A percentile compares a stretch with the other conserved stretches of the same genome.
phyloP scores from a whole-genome alignment of 2,113 vertebrate genomes.

The Octodon degus region DNA sequence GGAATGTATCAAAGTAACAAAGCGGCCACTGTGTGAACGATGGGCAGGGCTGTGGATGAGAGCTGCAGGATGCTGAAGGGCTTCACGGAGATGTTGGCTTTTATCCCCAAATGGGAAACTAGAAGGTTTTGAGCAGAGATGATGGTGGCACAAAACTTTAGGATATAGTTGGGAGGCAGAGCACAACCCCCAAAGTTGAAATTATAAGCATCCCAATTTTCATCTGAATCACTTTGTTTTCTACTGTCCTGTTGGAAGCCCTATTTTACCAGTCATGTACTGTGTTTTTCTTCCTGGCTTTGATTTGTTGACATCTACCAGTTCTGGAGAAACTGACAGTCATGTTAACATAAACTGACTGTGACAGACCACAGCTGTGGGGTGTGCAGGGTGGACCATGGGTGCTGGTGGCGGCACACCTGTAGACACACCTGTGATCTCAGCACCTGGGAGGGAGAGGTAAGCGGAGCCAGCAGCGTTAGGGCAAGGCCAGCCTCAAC shows the following conservation, averaged over 20 bases:
- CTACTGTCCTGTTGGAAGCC: background rate
- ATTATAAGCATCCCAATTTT: slow-evolving; percentile 6
- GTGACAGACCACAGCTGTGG: no score
- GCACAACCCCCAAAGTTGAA: background rate
- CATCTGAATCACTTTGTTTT: slow-evolving; percentile 22
- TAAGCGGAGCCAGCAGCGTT: background rate
- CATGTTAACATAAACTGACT: background rate
- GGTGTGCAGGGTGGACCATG: background rate
- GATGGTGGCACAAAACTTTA: background rate
- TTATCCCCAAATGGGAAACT: background rate
- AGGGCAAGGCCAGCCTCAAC: background rate
- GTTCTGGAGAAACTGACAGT: background rate
- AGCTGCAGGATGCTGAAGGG: background rate
- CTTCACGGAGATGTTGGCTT: background rate
- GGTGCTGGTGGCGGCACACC: background rate
- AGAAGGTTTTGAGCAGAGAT: background rate
- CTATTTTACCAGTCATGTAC: background rate
- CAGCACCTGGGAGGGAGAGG: background rate
- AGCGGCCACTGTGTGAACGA: background rate
- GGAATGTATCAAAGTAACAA: background rate
- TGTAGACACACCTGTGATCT: background rate
- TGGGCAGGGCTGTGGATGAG: background rate
- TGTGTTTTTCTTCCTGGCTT: slow-evolving; percentile 11
- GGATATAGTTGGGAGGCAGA: background rate
- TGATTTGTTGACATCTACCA: background rate